phyloP scores from a whole-genome alignment of 1,140 invertebrate species.

The Camponotus pennsylvanicus region DNA sequence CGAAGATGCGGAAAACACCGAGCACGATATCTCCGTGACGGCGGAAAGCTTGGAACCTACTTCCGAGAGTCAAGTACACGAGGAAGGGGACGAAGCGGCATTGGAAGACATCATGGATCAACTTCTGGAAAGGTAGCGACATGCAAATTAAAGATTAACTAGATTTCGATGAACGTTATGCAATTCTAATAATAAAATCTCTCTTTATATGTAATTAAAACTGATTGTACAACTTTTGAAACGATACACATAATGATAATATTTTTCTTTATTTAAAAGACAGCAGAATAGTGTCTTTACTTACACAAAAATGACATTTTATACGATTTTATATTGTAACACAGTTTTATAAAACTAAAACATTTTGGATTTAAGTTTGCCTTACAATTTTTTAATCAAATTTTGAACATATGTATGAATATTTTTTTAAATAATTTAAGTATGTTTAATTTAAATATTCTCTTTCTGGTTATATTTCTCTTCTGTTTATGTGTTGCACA shows the following conservation, averaged over 20 bases:
- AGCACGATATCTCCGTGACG: conserved; percentile 89
- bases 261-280: background rate
- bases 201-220: background rate
- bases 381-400: conserved; percentile 5
- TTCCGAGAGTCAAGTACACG: conserved; percentile 86
- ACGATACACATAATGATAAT: conserved; percentile 7
- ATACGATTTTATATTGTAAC: conserved; percentile 29
- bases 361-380: background rate
- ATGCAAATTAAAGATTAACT: conserved; percentile 42
- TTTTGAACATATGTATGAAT: background rate
- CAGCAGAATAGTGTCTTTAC: background rate
- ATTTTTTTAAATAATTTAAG: conserved; percentile 36
- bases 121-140: conserved; percentile 88
- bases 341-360: background rate
- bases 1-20: conserved; percentile 90
- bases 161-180: conserved; percentile 47
- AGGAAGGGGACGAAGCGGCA: conserved; percentile 86
- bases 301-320: background rate
- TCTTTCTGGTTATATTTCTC: background rate
- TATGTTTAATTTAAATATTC: conserved; percentile 11
- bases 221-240: background rate
- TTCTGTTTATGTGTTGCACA: conserved; percentile 55
- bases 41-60: conserved; percentile 88
- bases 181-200: conserved; percentile 38
- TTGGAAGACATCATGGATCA: conserved; percentile 91